Conservation (phyloP, 2,888 invertebrate species). For the Epirrita christyi region DNA sequence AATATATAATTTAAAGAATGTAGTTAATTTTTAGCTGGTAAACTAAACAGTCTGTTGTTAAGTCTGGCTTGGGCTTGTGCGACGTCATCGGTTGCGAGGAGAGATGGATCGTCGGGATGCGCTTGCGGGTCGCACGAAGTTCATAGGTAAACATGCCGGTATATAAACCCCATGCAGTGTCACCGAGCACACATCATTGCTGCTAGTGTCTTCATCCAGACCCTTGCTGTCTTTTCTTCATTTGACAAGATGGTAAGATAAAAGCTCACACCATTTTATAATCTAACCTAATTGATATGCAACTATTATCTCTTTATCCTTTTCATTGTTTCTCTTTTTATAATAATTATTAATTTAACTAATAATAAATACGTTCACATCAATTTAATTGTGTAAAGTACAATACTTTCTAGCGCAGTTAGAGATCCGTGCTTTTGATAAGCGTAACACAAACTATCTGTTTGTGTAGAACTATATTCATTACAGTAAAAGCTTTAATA, state of each 20-base stretch:
- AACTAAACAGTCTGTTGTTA: slow-evolving; percentile 17
- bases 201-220: slow-evolving; percentile 67
- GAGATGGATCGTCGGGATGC: slow-evolving; percentile 68
- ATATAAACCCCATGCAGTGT: slow-evolving; percentile 80
- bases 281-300: neutral
- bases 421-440: too few species aligned
- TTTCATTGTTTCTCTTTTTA: too few species aligned
- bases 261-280: neutral
- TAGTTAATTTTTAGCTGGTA: neutral
- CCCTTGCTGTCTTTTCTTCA: slow-evolving; percentile 49
- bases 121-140: slow-evolving; percentile 75
- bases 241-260: slow-evolving; percentile 56
- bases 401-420: too few species aligned
- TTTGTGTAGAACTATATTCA: too few species aligned
- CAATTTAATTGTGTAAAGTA: too few species aligned
- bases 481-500: too few species aligned
- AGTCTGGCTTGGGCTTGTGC: slow-evolving; percentile 10
- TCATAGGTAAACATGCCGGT: slow-evolving; percentile 80
- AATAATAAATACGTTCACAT: too few species aligned
- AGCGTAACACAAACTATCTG: too few species aligned
- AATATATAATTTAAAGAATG: too few species aligned
- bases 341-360: too few species aligned
- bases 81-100: slow-evolving; percentile 26
- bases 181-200: slow-evolving; percentile 72
- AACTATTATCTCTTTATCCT: neutral